Base-by-base conservation (phyloP, 2,888 invertebrate genomes). In the Eulithis prunata region DNA sequence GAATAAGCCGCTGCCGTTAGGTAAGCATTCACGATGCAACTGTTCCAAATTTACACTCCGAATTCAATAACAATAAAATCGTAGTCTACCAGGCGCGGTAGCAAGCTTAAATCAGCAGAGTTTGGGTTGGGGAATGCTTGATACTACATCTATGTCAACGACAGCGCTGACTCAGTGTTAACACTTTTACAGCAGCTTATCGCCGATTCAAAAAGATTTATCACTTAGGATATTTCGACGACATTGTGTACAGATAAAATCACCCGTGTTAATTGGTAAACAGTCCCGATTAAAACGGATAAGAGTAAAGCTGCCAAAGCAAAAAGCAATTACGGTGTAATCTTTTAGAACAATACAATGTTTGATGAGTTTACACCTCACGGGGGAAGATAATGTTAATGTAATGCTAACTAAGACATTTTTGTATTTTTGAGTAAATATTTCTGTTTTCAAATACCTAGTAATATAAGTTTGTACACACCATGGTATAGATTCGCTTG, bases 141-240 rank as follows among this genome's bases (percentile, higher is more conserved):
- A 77, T 75, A 71, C 64, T 62, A 60, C 73, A 74, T 77, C 69
- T 75, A 62, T 77, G 74, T 77, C 78, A 71, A 68, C 61, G 68
- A 63, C 36, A 45, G 54, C 41, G 41, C 58, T 63, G 62, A 59
- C 70, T 62, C 64, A 61, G 49, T 54, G 52, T 54, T 68, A 66
- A 68, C 49, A 61, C 62, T 58, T 68, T 68, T 55, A 68, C 57
- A 51, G 51, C 38, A 21, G 61, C 61, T 71, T 66, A 72, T 71
- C 63, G 63, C 64, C 32, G 41, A 51, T 68, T 68, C 21, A 14
- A 47, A 41, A 46, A 62, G 64, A 70, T 69, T 68, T 62, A 72
- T 55, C n/a, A 53, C 57, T 56, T 5, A 13, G 46, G 47, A 59
- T 63, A 60, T 43, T 56, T 53, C 56, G 59, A 38, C 10, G 38